Evolutionary conservation across 2,797 vertebrate genomes (phyloP), one percentile per base, ranked within the genome.

Genomic region (Phalloptychus januarius): DNA sequence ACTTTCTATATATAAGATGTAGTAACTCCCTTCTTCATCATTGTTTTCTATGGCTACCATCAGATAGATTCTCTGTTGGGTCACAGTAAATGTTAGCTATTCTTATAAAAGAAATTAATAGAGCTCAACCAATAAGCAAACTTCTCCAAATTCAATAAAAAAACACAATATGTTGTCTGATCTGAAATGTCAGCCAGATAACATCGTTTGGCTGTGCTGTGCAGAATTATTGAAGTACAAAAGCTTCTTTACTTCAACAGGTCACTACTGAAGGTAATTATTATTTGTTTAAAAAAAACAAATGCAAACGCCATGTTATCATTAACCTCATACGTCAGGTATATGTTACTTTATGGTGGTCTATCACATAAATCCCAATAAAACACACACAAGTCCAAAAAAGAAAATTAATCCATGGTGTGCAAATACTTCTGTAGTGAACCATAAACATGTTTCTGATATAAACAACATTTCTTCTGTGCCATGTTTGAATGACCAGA

Each of bases 81-180:
- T 56, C 40, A 31, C 13, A 40, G 42, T 45, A 71, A 70, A 42
- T 61, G 58, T 16, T 61, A 52, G 23, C 8, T 52, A 33, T 31
- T 61, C 31, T 61, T 33, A 33, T 18, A 28, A 33, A 18, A 15
- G 15, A 65, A 71, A 71, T 71, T 45, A 45, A 28, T 45, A 8
- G 42, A 28, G 42, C 28, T 46, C 69, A 45, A 45, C 13, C 42
- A 71, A 63, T 63, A 36, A 36, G 54, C n/a, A 56, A 56, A 12
- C 28, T 6, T 31, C 15, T 7, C 58, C 58, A 63, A 31, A 63
- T n/a, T 36, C n/a, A 48, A 65, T 48, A n/a, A 38, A 48, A 20
- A 7, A 48, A 40, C 31, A 28, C 54, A 79, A 74, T 12, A 52
- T 74, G 28, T 70, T 56, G 12, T 54, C 15, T 70, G n/a, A 69